Evolutionary conservation across 2,113 vertebrate species (phyloP), one percentile per base, ranked within the genome.

Genomic region (Heloderma charlesbogerti): DNA sequence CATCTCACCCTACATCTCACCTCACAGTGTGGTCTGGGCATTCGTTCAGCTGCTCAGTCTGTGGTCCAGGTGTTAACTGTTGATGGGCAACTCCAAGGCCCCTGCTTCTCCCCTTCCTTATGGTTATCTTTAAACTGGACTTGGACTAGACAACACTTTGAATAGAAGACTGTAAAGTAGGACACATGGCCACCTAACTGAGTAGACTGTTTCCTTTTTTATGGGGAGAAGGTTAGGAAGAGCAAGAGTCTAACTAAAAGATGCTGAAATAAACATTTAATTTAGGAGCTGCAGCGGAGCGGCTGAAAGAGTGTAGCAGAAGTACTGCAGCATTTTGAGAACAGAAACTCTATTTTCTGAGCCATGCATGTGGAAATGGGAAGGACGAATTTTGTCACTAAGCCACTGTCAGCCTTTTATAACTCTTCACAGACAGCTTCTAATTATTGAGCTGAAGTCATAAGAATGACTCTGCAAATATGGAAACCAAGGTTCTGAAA

Each of bases 391-490:
- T 29, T 75, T n/a, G 69, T 20, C 69, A 45, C 4, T 27, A 60
- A 45, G 22, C 31, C 51, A 60, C 31, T 40, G 37, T 84, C 22
- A 18, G 12, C 40, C 45, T 84, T 63, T 84, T 84, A 75, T 84
- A 74, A 34, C 40, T 43, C 37, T 84, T 75, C 51, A 74, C 80
- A 83, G 45, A 74, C 43, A 54, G 6, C 15, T 78, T 84, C 22
- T 90, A 79, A 84, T 74, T 74, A 86, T 45, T 31, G 22, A 88
- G 60, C 60, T 79, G 40, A 40, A 79, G 57, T 69, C n/a, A 79
- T 78, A 51, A 40, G 25, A 43, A 71, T 69, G 60, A 85, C 60
- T 54, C 45, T 77, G 89, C 43, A 90, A 90, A 90, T 69, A 67
- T 29, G 45, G 43, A 37, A 54, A 69, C 9, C 16, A 45, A 22